Evolutionary conservation across 2,113 vertebrate genomes (phyloP), one percentile per base, ranked within the genome.

Genomic region (Neodon shergylaensis): DNA sequence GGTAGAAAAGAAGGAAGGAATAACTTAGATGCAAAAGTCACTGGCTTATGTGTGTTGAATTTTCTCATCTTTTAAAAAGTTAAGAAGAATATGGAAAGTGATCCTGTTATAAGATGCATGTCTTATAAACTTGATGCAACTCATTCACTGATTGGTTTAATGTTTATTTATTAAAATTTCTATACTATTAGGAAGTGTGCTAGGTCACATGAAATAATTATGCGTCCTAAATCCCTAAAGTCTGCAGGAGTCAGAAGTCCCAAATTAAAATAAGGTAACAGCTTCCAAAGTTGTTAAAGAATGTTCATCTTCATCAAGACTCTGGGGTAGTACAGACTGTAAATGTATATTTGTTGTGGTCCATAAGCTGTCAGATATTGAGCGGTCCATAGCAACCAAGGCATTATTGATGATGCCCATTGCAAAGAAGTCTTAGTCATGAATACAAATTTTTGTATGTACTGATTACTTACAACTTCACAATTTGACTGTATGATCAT

Each of bases 141-240:
- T 86, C 31, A 90, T 77, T 92, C 39, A 44, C 61, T 94, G n/a
- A 86, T 84, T 65, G 5, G 39, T 21, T 94, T 95, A 70, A 5
- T 26, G 26, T 10, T 36, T 58, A 83, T 66, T 88, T 49, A 79
- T 52, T 81, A 92, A 96, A 83, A 90, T 4, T 42, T 31, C 21
- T 61, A 83, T 36, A 24, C 28, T 74, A 6, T 33, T 26, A 92
- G 78, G 54, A 10, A 49, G n/a, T 91, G 17, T 73, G 22, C 54
- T 84, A 73, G 5, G 16, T 79, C 17, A 91, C 2, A 85, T 79
- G 31, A 84, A 84, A 91, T 85, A 88, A 89, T 74, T 61, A 31
- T 42, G 16, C 21, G 61, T 78, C 44, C 4, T 16, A 95, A 68
- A 83, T 73, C 11, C 10, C 58, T 66, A 74, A 54, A 44, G 10